Conservation (phyloP, 2,888 invertebrate species). For the Ferdinandea cuprea region DNA sequence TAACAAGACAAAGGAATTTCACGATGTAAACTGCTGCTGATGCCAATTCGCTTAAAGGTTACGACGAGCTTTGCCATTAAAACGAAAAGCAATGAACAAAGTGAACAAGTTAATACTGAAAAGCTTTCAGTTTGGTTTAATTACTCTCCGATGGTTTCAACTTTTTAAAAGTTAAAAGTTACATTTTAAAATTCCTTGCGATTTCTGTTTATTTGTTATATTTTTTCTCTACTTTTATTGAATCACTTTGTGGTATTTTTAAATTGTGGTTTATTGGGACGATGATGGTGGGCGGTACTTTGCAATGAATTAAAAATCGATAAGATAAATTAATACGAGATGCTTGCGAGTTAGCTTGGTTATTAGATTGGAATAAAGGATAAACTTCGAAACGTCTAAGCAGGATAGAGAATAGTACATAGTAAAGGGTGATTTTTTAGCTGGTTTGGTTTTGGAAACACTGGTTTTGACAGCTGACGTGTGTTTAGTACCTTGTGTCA, state of each 20-base stretch:
- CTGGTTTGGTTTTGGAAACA: no score
- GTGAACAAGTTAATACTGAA: slow-evolving; percentile 46
- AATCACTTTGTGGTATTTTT: slow-evolving; percentile 12
- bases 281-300: no score
- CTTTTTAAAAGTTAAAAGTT: slow-evolving; percentile 25
- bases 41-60: slow-evolving; percentile 40
- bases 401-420: no score
- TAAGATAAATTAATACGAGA: no score
- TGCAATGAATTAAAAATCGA: no score
- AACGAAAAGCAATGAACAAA: slow-evolving; percentile 54
- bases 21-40: slow-evolving; percentile 15
- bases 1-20: slow-evolving; percentile 15
- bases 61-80: slow-evolving; percentile 42
- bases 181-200: slow-evolving; percentile 10
- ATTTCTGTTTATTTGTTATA: background rate
- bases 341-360: no score
- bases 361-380: no score
- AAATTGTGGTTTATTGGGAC: slow-evolving; percentile 12
- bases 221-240: background rate
- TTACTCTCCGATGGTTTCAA: slow-evolving; percentile 50
- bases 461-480: no score
- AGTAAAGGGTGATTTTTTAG: no score
- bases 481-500: no score
- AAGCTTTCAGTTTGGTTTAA: slow-evolving; percentile 53
- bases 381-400: no score